Percentiles rank a stretch among this genome's conserved stretches.
Evolutionary conservation across 2,113 vertebrate species (phyloP).

Genomic region (Platysternon megacephalum): DNA sequence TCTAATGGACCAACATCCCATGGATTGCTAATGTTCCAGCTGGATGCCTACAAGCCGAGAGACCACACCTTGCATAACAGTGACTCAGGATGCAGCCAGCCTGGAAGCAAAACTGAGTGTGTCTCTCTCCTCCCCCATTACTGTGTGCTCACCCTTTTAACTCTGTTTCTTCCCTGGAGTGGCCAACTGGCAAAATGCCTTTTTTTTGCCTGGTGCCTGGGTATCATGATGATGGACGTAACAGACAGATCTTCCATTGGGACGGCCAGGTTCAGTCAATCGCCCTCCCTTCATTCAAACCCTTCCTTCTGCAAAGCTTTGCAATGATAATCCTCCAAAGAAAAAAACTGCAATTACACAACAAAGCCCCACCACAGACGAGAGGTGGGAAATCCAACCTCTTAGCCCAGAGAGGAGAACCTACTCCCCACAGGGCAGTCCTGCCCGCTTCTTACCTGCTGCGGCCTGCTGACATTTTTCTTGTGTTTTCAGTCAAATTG

Average conservation of each 20-base stretch:
- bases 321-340: not conserved
- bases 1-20: not conserved
- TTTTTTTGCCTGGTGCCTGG: conserved; percentile 24
- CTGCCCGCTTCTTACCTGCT: conserved; percentile 6
- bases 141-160: not conserved
- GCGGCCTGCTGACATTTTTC: not conserved
- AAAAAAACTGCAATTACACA: not conserved
- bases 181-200: not conserved
- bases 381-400: not conserved
- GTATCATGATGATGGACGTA: not conserved
- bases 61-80: not conserved
- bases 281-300: not conserved
- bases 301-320: conserved; percentile 10
- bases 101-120: not conserved
- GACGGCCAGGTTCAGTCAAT: not conserved
- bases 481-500: not conserved
- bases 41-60: not conserved
- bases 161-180: not conserved
- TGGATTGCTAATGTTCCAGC: not conserved
- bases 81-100: not conserved
- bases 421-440: not conserved
- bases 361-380: not conserved
- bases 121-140: not conserved
- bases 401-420: not conserved
- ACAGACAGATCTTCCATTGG: conserved; percentile 15